These are phyloP conservation scores for Agrypnus murinus DNA, from an alignment of 2,888 invertebrate genomes.

Conservation along the genomic window DNA sequence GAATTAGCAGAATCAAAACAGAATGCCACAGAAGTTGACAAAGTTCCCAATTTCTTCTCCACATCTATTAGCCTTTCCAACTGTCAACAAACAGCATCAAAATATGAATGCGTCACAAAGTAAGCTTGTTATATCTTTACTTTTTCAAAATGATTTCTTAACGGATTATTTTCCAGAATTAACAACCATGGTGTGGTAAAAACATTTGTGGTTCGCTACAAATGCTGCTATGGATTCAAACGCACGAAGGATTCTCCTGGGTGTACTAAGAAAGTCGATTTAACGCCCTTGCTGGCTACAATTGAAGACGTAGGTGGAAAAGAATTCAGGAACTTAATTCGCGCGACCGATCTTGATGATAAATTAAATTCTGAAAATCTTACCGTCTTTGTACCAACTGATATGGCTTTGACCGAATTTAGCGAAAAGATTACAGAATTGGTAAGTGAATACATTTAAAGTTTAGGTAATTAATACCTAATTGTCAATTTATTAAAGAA, in stretches of 20 bases:
- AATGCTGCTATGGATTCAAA: slow-evolving; percentile 81
- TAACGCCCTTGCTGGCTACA: slow-evolving; percentile 75
- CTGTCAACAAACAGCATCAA: slow-evolving; percentile 71
- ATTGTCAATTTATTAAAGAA: slow-evolving; percentile 69
- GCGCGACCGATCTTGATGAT: slow-evolving; percentile 72
- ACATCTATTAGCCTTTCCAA: slow-evolving; percentile 72
- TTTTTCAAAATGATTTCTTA: background rate
- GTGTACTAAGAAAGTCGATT: slow-evolving; percentile 72
- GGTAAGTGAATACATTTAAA: slow-evolving; percentile 66
- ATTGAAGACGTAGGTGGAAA: slow-evolving; percentile 75
- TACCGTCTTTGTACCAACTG: slow-evolving; percentile 78
- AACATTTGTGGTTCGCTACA: slow-evolving; percentile 77
- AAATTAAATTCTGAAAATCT: slow-evolving; percentile 73
- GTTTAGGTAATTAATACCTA: background rate
- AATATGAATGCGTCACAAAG: slow-evolving; percentile 74
- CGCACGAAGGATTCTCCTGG: slow-evolving; percentile 65
- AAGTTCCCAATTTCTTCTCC: slow-evolving; percentile 67
- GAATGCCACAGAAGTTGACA: slow-evolving; percentile 57
- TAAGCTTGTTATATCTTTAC: no score
- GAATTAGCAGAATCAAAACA: slow-evolving; percentile 65
- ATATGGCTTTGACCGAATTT: slow-evolving; percentile 76
- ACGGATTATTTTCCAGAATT: slow-evolving; percentile 69
- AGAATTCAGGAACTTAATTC: slow-evolving; percentile 75
- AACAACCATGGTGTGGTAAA: slow-evolving; percentile 76
- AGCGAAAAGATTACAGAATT: slow-evolving; percentile 73